Conservation (phyloP, 2,797 vertebrate species). For the Rhodeus uyekii region DNA sequence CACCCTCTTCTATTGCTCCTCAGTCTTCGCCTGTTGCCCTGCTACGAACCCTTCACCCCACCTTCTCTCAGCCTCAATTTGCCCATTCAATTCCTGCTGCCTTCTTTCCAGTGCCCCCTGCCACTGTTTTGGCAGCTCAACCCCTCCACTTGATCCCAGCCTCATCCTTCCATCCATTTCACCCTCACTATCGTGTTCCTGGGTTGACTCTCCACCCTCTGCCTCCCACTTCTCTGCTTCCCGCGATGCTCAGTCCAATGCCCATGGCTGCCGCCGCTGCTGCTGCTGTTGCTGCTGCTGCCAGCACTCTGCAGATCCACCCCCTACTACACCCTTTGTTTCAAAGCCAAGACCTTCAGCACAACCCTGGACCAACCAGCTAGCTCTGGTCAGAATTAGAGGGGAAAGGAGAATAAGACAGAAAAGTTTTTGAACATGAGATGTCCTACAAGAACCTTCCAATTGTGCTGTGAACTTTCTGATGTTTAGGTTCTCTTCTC, state of each 20-base stretch:
- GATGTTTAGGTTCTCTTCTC: conserved; percentile 14
- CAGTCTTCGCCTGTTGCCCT: conserved; percentile 68
- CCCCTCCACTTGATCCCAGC: conserved; percentile 83
- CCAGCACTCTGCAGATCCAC: conserved; percentile 74
- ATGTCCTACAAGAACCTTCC: background rate
- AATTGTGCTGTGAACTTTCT: conserved; percentile 1
- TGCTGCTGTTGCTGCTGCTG: conserved; percentile 68
- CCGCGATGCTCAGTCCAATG: conserved; percentile 81
- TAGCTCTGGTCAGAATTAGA: conserved; percentile 40
- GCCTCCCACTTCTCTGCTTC: conserved; percentile 74
- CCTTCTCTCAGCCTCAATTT: conserved; percentile 76
- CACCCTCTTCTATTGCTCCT: conserved; percentile 65
- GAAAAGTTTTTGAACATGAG: background rate
- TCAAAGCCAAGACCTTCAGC: conserved; percentile 77
- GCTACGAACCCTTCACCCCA: conserved; percentile 76
- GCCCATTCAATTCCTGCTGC: conserved; percentile 72
- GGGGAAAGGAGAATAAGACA: background rate
- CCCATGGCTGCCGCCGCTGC: conserved; percentile 71
- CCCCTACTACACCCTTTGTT: conserved; percentile 82
- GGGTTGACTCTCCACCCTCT: conserved; percentile 68
- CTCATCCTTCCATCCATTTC: conserved; percentile 66
- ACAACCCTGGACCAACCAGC: conserved; percentile 69
- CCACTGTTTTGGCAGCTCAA: conserved; percentile 77
- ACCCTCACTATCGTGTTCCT: conserved; percentile 74
- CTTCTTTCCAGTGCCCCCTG: conserved; percentile 79